Evolutionary conservation across 2,797 vertebrate species (phyloP).

Genomic region (Chaetodon trifasciatus): DNA sequence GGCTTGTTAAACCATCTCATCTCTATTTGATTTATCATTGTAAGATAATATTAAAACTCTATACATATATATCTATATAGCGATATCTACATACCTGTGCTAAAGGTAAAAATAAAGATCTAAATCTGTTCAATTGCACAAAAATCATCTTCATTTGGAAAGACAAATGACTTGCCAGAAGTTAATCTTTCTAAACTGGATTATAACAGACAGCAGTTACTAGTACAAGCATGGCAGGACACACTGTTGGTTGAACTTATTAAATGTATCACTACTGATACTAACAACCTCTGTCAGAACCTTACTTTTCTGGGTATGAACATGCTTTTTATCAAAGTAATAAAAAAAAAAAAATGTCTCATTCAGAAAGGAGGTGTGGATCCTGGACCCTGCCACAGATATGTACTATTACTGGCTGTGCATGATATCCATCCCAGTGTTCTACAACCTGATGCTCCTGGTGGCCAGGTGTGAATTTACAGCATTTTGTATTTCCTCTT

Average conservation of each 20-base stretch:
- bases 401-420: slow-evolving; percentile 93
- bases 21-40: not conserved
- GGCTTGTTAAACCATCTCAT: not conserved
- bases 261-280: not conserved
- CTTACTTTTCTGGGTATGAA: not conserved
- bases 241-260: not conserved
- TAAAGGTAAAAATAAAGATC: not conserved
- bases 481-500: not conserved
- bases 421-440: slow-evolving; percentile 88
- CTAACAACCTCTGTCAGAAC: not conserved
- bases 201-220: not conserved
- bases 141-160: not conserved
- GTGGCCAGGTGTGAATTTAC: slow-evolving; percentile 89
- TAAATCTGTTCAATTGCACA: not conserved
- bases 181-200: not conserved
- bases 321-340: not conserved
- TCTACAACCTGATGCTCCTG: slow-evolving; percentile 96
- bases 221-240: not conserved
- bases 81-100: not conserved
- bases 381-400: slow-evolving; percentile 94
- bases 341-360: not conserved
- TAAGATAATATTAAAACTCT: not conserved
- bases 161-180: not conserved
- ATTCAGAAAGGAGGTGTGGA: slow-evolving; percentile 88
- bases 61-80: not conserved